These are phyloP conservation scores for Phytoseiulus persimilis DNA, from an alignment of 2,888 invertebrate genomes.

Conservation along the genomic window DNA sequence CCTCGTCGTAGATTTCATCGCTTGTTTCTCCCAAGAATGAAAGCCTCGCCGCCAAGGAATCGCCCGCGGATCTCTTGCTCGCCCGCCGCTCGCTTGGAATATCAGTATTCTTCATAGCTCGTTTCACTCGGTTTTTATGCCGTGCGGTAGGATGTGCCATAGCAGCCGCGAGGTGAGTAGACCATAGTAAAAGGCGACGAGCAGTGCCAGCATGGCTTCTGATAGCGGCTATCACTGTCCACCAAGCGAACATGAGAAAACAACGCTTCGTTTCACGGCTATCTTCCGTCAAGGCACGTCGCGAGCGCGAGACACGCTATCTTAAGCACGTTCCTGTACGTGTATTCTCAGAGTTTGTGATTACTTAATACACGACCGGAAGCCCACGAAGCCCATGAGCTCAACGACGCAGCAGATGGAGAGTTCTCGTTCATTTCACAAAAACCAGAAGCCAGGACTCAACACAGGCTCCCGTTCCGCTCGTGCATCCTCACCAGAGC, in stretches of 20 bases:
- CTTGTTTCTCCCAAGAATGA: too few relatives aligned
- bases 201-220: not conserved
- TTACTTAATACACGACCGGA: not conserved
- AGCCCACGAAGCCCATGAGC: not conserved
- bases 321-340: not conserved
- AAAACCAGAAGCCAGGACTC: not conserved
- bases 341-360: not conserved
- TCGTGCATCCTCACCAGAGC: not conserved
- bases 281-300: not conserved
- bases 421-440: not conserved
- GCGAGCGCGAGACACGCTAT: not conserved
- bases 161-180: not conserved
- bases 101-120: too few relatives aligned
- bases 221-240: not conserved
- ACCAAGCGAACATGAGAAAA: not conserved
- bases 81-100: too few relatives aligned
- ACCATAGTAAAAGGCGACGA: not conserved
- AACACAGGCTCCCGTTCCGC: not conserved
- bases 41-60: too few relatives aligned
- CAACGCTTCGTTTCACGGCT: not conserved
- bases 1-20: too few relatives aligned
- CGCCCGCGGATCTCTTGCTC: too few relatives aligned
- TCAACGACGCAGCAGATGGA: not conserved
- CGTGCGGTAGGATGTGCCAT: not conserved
- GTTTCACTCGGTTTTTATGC: not conserved